These are phyloP conservation scores for Deilephila elpenor DNA, from an alignment of 2,888 invertebrate species.

Conservation along the genomic window DNA sequence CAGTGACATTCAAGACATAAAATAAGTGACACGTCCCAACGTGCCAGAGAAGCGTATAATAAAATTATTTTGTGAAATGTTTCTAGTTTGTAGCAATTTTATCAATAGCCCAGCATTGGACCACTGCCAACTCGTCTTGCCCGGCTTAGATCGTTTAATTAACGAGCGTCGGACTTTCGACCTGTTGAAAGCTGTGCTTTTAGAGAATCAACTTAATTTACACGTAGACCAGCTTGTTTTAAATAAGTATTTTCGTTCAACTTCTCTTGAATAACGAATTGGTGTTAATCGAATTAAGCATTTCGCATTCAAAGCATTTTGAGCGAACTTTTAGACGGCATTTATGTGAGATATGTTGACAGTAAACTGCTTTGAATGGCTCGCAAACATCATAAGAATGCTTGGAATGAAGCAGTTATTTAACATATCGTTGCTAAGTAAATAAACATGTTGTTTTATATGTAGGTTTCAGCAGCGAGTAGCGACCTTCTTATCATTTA, in stretches of 20 bases:
- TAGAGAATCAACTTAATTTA: conserved; percentile 70
- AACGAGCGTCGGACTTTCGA: conserved; percentile 82
- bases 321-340: not conserved
- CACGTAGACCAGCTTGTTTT: conserved; percentile 61
- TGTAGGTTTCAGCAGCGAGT: conserved; percentile 6
- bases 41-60: conserved; percentile 56
- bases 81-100: conserved; percentile 74
- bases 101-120: conserved; percentile 75
- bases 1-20: conserved; percentile 61
- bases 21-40: conserved; percentile 54
- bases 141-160: conserved; percentile 82
- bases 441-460: conserved; percentile 26
- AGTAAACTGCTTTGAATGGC: not conserved
- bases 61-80: conserved; percentile 64
- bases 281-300: conserved; percentile 34
- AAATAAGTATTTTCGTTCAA: conserved; percentile 54
- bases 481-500: conserved; percentile 46
- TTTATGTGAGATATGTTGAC: not conserved
- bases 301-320: conserved; percentile 31
- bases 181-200: conserved; percentile 81
- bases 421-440: not conserved
- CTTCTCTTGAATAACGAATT: conserved; percentile 43
- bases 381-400: not conserved
- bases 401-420: not conserved
- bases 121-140: conserved; percentile 70